Evolutionary conservation across 2,113 vertebrate genomes (phyloP).

Genomic region (Dipodomys spectabilis): DNA sequence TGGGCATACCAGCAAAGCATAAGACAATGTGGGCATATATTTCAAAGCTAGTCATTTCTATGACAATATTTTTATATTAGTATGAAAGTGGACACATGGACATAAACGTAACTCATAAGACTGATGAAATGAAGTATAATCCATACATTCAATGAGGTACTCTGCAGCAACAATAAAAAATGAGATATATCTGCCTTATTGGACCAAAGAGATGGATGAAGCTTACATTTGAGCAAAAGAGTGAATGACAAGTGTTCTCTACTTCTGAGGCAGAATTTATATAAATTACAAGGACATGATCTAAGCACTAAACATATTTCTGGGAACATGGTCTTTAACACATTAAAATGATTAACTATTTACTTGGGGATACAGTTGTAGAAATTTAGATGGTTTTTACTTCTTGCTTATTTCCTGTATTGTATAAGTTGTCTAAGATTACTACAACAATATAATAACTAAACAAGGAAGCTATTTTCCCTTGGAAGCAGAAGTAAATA

Average conservation of each 20-base stretch:
- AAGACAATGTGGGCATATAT: too few species aligned
- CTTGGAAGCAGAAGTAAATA: background rate
- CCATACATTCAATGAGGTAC: background rate
- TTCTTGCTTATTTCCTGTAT: background rate
- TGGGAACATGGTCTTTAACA: background rate
- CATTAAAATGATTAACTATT: background rate
- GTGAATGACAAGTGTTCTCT: background rate
- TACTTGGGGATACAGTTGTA: background rate
- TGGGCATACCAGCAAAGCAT: too few species aligned
- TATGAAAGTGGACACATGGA: background rate
- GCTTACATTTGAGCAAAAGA: background rate
- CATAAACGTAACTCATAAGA: background rate
- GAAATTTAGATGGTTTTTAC: background rate
- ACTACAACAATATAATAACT: background rate
- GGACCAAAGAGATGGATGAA: background rate
- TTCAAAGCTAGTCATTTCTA: background rate
- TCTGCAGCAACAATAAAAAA: background rate
- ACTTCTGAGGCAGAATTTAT: background rate
- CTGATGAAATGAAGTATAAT: background rate
- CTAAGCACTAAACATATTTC: background rate
- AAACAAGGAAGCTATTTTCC: background rate
- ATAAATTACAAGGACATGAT: background rate
- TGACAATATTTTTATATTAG: background rate
- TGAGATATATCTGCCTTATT: background rate
- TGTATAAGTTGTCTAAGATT: background rate